Evolutionary conservation across 2,888 invertebrate genomes (phyloP), one percentile per base, ranked within the genome.

Genomic region (Kryphioiulus occultus): DNA sequence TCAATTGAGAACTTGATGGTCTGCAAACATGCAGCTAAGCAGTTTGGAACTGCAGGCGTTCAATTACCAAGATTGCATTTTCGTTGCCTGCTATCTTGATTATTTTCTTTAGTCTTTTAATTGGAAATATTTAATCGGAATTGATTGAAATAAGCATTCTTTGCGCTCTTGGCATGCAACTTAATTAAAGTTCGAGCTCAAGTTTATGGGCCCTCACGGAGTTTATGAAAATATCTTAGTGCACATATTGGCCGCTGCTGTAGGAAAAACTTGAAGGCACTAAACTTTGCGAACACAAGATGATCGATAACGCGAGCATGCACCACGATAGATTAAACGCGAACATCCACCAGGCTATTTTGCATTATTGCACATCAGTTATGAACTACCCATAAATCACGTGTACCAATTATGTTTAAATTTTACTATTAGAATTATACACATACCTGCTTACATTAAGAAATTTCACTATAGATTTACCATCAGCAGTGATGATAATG

Each of bases 121-220:
- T 68, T 26, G 26, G 15, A 68, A 68, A n/a, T 10, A 68, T 68
- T 68, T 68, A 22, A 68, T 68, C 68, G 0, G 22, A 10, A 26
- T 22, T 68, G 10, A 68, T 68, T 68, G 68, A 68, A 68, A 68
- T 68, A 68, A 68, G 68, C 12, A 68, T 68, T 68, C 68, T 68
- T 68, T 9, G 68, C 26, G 26, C 68, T 17, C 17, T 10, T 19
- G 68, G 68, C 68, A 26, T 9, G 68, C 68, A 68, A 26, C 26
- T 26, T 68, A 68, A 68, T 68, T 68, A 68, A 68, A 2, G 68
- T 68, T 68, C 5, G 5, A 68, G 22, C 68, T 68, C 19, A 26
- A 68, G 19, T 68, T 68, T 68, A 68, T 68, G 5, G 53, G 53
- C 53, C 53, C 53, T 17, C 53, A 19, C 53, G 12, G 68, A 68